phyloP scores from a whole-genome alignment of 1,140 invertebrate species.

The Lordiphosa clarofinis region DNA sequence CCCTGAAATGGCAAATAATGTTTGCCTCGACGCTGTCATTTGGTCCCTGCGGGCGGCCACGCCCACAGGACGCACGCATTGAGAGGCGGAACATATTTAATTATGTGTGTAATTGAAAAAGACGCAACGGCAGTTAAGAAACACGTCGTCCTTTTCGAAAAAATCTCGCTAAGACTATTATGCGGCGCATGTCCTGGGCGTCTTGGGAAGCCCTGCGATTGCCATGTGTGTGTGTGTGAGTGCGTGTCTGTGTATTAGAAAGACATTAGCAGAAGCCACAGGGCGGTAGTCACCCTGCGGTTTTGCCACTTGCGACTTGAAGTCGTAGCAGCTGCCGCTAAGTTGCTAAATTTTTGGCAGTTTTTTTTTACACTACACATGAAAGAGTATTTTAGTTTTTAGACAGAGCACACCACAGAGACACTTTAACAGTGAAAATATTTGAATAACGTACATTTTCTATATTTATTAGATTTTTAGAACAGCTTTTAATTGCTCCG shows the following conservation, averaged over 20 bases:
- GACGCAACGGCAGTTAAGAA: slow-evolving; percentile 66
- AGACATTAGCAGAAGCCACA: slow-evolving; percentile 55
- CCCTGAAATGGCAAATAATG: slow-evolving; percentile 14
- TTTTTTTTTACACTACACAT: too few relatives aligned
- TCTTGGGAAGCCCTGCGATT: slow-evolving; percentile 31
- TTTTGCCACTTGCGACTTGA: slow-evolving; percentile 15
- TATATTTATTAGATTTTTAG: too few relatives aligned
- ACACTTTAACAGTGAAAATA: too few relatives aligned
- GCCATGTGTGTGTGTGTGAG: slow-evolving; percentile 9
- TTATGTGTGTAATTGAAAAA: slow-evolving; percentile 77
- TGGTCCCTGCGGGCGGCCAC: slow-evolving; percentile 36
- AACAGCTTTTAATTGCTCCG: too few relatives aligned
- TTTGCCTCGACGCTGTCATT: slow-evolving; percentile 15
- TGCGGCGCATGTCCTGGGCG: slow-evolving; percentile 56
- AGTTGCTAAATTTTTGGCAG: slow-evolving; percentile 1
- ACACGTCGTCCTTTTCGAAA: slow-evolving; percentile 22
- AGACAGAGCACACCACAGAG: too few relatives aligned
- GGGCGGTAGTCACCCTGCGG: slow-evolving; percentile 30
- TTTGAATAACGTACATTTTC: too few relatives aligned
- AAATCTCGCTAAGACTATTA: slow-evolving; percentile 58
- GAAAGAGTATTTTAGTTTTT: too few relatives aligned
- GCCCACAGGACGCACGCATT: slow-evolving; percentile 6
- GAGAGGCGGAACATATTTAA: slow-evolving; percentile 60
- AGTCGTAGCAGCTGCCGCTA: slow-evolving; percentile 21
- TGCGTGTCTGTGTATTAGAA: slow-evolving; percentile 69